Base-by-base conservation (phyloP, 2,888 invertebrate genomes). In the Sinodicranocentrus sp. region DNA sequence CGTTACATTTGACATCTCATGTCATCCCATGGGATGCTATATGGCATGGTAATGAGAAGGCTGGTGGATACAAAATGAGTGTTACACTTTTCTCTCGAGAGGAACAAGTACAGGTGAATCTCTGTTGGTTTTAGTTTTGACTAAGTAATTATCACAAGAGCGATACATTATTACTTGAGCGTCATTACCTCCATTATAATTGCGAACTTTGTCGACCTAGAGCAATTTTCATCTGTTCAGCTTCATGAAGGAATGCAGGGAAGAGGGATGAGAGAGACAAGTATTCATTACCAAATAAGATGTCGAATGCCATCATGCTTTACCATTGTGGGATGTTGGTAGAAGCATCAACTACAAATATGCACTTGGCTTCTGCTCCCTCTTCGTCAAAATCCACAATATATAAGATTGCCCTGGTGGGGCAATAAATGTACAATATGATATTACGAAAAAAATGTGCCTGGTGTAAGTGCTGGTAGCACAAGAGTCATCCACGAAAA, bases 221-320 rank as follows among this genome's bases (percentile, higher is more conserved):
- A 82, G 73, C 82, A 75, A 67, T 73, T 82, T 82, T 75, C 59
- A 73, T 73, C 73, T 82, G 67, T 33, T 68, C 26, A 80, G 26
- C 65, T 80, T 80, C 80, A 72, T 72, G 80, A 63, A 65, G 80
- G 72, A 80, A 80, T 80, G 80, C 67, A 25, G 61, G 48, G 25
- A 5, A 39, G 39, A 5, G 13, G 52, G n/a, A 5, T 52, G 13
- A 5, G 52, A 13, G 39, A 39, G 39, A 6, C 39, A 13, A 78
- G 21, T 52, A 70, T 65, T 79, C 39, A 63, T 79, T 79, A 63
- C 43, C 71, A 63, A 65, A 72, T 23, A 54, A 65, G 65, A 72
- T 72, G 80, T 79, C 72, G 59, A 75, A 82, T 73, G 26, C 73
- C 73, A 25, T 82, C 73, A 73, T 79, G 65, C 43, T 21, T 57